Percentiles rank a stretch among this genome's conserved stretches.
These are phyloP conservation scores for Pomacea canaliculata DNA, from an alignment of 2,888 invertebrate species.

Conservation along the genomic window DNA sequence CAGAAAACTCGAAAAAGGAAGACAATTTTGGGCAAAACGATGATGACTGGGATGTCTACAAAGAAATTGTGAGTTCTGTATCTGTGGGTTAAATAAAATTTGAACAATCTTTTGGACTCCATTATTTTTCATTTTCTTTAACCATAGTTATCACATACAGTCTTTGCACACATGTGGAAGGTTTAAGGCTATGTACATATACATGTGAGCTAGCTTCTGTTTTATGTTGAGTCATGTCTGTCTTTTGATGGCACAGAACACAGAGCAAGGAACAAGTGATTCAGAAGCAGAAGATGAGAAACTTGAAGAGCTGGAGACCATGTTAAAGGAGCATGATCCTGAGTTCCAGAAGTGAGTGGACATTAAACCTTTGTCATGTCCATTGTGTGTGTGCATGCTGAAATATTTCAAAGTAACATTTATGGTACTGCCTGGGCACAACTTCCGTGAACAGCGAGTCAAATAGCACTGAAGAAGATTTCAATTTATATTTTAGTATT, in stretches of 20 bases:
- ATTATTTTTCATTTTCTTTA: too few relatives aligned
- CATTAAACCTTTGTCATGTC: neutral
- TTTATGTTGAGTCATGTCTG: too few relatives aligned
- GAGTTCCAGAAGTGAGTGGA: slow-evolving; percentile 72
- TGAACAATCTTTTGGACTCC: too few relatives aligned
- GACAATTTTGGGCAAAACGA: slow-evolving; percentile 91
- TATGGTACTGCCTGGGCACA: too few relatives aligned
- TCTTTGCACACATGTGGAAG: too few relatives aligned
- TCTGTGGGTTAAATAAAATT: neutral
- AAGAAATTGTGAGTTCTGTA: slow-evolving; percentile 77
- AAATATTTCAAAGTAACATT: too few relatives aligned
- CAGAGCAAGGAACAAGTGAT: slow-evolving; percentile 86
- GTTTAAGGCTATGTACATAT: too few relatives aligned
- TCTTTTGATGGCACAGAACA: slow-evolving; percentile 46
- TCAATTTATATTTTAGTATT: too few relatives aligned
- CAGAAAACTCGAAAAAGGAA: slow-evolving; percentile 75
- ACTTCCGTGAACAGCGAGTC: too few relatives aligned
- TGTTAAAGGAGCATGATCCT: slow-evolving; percentile 87
- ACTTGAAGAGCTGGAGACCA: slow-evolving; percentile 86
- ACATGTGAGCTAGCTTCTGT: too few relatives aligned
- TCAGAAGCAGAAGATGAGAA: slow-evolving; percentile 93
- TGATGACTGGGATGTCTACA: slow-evolving; percentile 97
- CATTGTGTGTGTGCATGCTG: neutral
- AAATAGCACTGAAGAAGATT: too few relatives aligned
- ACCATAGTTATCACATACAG: too few relatives aligned